Evolutionary conservation across 53 echinoderm and acorn worm species (phyloP).

Genomic region (Arbacia lixula): DNA sequence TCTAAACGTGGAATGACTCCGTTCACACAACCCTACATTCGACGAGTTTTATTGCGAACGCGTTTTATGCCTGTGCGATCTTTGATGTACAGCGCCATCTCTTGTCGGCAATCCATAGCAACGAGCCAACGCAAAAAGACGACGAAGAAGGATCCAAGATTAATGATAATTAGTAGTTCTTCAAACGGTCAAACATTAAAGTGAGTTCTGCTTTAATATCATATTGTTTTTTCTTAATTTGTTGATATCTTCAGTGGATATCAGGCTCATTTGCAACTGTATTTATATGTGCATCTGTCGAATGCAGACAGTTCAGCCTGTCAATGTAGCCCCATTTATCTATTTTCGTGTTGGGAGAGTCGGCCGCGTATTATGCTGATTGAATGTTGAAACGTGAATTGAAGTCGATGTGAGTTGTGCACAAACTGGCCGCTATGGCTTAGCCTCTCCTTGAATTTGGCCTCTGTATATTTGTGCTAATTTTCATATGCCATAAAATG

Average conservation of each 20-base stretch:
- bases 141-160: too few relatives aligned
- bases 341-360: neutral
- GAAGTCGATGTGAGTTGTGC: too few relatives aligned
- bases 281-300: too few relatives aligned
- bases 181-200: neutral
- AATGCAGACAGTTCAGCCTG: too few relatives aligned
- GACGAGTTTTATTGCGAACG: too few relatives aligned
- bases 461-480: neutral
- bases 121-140: neutral
- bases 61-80: too few relatives aligned
- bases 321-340: neutral
- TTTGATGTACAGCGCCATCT: neutral
- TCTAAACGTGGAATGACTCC: too few relatives aligned
- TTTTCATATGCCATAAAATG: neutral
- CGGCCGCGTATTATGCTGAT: neutral
- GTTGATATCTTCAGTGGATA: neutral
- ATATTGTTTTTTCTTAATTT: neutral
- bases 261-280: too few relatives aligned
- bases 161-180: neutral
- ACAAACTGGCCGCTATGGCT: too few relatives aligned
- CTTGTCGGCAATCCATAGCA: neutral
- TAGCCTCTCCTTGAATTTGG: too few relatives aligned
- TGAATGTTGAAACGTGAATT: too few relatives aligned
- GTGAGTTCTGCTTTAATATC: neutral
- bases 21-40: too few relatives aligned